phyloP scores from a whole-genome alignment of 1,140 invertebrate genomes.

The Ips nitidus region DNA sequence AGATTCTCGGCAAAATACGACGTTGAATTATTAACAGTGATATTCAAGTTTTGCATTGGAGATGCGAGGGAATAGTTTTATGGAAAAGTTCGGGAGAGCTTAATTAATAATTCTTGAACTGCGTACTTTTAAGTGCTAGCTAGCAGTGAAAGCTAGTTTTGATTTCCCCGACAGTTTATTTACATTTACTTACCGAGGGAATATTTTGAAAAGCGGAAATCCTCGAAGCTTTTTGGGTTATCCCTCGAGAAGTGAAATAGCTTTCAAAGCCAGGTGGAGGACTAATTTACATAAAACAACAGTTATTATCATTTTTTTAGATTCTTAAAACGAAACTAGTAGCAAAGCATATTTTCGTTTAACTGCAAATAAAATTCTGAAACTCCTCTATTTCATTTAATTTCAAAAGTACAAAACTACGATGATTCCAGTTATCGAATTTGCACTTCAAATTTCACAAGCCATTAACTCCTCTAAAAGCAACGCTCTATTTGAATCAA shows the following conservation, averaged over 20 bases:
- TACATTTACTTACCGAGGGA: background rate
- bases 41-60: background rate
- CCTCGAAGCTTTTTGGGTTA: background rate
- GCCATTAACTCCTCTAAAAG: conserved; percentile 8
- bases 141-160: too few relatives aligned
- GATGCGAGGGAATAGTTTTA: background rate
- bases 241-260: background rate
- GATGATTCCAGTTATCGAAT: conserved; percentile 4
- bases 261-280: conserved; percentile 7
- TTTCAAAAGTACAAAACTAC: background rate
- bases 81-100: too few relatives aligned
- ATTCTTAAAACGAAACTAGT: background rate
- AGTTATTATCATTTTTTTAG: background rate
- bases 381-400: background rate
- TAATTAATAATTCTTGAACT: too few relatives aligned
- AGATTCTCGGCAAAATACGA: background rate
- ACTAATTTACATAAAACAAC: conserved; percentile 9
- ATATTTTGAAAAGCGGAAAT: conserved; percentile 1
- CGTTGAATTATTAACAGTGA: background rate
- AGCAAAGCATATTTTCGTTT: background rate
- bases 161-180: background rate
- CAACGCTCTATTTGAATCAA: conserved; percentile 5
- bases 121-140: too few relatives aligned
- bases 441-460: conserved; percentile 8
- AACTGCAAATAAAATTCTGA: background rate